Evolutionary conservation across 2,888 invertebrate genomes (phyloP).

Genomic region (Eilema depressum): DNA sequence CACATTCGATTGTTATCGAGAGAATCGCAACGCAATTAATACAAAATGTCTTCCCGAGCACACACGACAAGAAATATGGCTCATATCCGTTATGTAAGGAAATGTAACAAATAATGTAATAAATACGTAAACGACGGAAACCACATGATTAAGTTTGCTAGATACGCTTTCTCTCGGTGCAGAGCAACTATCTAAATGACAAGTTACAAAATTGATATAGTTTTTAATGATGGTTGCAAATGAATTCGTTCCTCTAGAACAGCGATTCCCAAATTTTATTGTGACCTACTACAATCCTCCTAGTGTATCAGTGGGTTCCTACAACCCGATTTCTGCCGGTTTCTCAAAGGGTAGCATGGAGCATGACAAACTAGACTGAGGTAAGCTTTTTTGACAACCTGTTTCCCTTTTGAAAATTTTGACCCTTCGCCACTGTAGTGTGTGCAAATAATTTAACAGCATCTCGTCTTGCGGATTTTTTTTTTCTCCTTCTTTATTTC

Average conservation of each 20-base stretch:
- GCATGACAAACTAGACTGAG: no score
- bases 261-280: neutral
- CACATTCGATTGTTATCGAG: conserved; percentile 70
- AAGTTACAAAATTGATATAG: neutral
- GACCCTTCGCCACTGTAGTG: no score
- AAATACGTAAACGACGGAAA: conserved; percentile 35
- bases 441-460: no score
- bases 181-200: conserved; percentile 22
- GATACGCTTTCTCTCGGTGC: conserved; percentile 41
- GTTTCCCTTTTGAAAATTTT: no score
- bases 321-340: no score
- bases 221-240: neutral
- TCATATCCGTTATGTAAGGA: conserved; percentile 45
- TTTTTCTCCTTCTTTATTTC: no score
- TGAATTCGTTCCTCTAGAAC: neutral
- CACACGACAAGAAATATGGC: conserved; percentile 35
- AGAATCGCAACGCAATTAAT: conserved; percentile 74
- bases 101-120: conserved; percentile 41
- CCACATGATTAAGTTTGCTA: conserved; percentile 23
- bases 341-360: no score
- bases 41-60: conserved; percentile 67
- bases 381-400: no score
- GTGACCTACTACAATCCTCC: neutral
- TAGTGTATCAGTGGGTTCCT: no score
- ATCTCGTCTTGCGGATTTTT: no score